Base-by-base conservation (phyloP, 2,113 vertebrate genomes). In the Leuciscus idus region DNA sequence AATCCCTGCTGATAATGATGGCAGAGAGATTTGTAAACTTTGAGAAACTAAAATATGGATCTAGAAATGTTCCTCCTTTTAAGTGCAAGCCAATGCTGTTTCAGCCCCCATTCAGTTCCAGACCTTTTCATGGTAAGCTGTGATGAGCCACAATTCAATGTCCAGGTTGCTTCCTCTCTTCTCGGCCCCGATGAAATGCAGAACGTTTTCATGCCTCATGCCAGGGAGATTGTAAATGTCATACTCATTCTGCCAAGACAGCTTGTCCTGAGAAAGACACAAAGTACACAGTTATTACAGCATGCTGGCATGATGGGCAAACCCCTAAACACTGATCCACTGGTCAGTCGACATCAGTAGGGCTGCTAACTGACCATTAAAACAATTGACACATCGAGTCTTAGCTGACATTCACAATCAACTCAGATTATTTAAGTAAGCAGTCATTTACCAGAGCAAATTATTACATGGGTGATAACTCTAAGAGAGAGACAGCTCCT, bases 191-290 rank as follows among this genome's bases (percentile, higher is more conserved):
- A 99, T 97, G 88, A 99, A 99, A 85, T 99, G 97, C 68, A 99
- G 88, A 88, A 99, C 94, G 87, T 98, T 99, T 77, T 99, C 98
- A 70, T 99, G 98, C 89, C 98, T 99, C 98, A 99, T 99, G 75
- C 98, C 98, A 21, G 95, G 95, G 88, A 98, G 90, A 88, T 94
- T 98, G 95, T 97, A 99, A 81, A 99, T 97, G 93, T 99, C 98
- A 4, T 99, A 99, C 89, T 99, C 98, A 8, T 99, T 99, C 95
- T 99, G 98, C 98, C 98, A 99, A 0, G 98, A 99, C 87, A 98
- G 96, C 85, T 99, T 99, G 93, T 99, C 98, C 98, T 99, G 89
- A n/a, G 59, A 30, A 84, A 11, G 19, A 73, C 55, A 74, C 23
- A 26, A 46, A 59, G 66, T 6, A 81, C 17, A 52, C 6, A 2